Evolutionary conservation across 2,113 vertebrate genomes (phyloP).

Genomic region (Cricetomys ansorgei): DNA sequence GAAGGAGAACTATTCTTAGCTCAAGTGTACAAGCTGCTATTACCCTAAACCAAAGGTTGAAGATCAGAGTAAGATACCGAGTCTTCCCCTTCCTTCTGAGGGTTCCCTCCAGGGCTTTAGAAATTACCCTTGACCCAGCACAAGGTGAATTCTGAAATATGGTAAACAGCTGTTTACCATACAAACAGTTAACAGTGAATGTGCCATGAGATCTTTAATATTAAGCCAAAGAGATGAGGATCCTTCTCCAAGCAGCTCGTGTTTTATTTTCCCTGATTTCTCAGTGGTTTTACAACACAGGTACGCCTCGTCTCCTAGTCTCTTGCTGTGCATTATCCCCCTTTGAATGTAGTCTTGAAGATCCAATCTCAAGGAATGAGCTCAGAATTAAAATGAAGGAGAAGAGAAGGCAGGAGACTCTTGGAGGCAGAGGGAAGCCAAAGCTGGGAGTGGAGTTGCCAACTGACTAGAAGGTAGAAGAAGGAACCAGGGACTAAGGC

Average conservation of each 20-base stretch:
- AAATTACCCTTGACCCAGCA: neutral
- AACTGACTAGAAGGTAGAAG: neutral
- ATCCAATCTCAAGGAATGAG: neutral
- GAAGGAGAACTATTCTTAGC: constrained; percentile 52
- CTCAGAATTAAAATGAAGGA: neutral
- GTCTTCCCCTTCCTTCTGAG: neutral
- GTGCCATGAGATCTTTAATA: neutral
- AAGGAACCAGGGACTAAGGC: neutral
- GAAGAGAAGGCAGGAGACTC: neutral
- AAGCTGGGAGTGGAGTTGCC: neutral
- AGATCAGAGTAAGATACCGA: neutral
- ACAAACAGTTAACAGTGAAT: neutral
- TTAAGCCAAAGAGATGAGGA: neutral
- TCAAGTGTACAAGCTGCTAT: constrained; percentile 43
- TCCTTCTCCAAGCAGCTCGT: neutral
- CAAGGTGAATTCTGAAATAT: constrained; percentile 2
- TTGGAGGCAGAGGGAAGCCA: neutral
- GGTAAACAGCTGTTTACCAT: neutral
- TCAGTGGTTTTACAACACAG: neutral
- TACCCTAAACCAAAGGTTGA: neutral
- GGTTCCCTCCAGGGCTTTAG: constrained; percentile 7
- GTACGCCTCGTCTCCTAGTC: neutral
- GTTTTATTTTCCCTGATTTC: neutral
- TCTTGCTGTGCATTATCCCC: neutral
- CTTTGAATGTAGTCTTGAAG: neutral